Percentiles rank a stretch among this genome's conserved stretches.
phyloP scores from a whole-genome alignment of 1,140 invertebrate species.

The Pseudobourletiella spinata region DNA sequence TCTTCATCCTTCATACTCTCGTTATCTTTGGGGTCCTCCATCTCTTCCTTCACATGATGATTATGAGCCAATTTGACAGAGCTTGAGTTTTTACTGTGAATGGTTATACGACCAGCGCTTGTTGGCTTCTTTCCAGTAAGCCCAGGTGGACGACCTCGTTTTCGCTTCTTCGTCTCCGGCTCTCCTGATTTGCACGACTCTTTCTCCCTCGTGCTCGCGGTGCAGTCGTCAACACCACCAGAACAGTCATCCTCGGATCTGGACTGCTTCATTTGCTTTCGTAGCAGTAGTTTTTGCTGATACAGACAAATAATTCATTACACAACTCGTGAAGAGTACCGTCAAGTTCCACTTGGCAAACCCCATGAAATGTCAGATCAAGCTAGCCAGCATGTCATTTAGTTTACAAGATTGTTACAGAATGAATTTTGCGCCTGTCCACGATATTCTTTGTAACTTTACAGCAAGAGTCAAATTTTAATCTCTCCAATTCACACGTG shows the following conservation, averaged over 20 bases:
- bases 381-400: too few species aligned
- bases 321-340: too few species aligned
- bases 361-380: too few species aligned
- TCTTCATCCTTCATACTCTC: slow-evolving; percentile 38
- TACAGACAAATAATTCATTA: neutral
- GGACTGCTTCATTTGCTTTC: slow-evolving; percentile 11
- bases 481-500: too few species aligned
- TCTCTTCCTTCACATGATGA: neutral
- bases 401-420: too few species aligned
- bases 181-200: neutral
- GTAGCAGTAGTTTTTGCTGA: slow-evolving; percentile 10
- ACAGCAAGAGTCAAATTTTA: too few species aligned
- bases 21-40: neutral
- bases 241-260: slow-evolving; percentile 2
- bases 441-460: too few species aligned
- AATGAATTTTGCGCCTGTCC: too few species aligned
- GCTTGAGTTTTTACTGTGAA: neutral
- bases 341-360: too few species aligned
- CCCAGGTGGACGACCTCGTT: slow-evolving; percentile 14
- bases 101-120: neutral
- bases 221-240: neutral
- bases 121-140: slow-evolving; percentile 7
- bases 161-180: slow-evolving; percentile 6
- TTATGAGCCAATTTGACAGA: neutral
- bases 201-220: neutral